Conservation (phyloP, 2,113 vertebrate genomes). For the Isurus oxyrinchus region DNA sequence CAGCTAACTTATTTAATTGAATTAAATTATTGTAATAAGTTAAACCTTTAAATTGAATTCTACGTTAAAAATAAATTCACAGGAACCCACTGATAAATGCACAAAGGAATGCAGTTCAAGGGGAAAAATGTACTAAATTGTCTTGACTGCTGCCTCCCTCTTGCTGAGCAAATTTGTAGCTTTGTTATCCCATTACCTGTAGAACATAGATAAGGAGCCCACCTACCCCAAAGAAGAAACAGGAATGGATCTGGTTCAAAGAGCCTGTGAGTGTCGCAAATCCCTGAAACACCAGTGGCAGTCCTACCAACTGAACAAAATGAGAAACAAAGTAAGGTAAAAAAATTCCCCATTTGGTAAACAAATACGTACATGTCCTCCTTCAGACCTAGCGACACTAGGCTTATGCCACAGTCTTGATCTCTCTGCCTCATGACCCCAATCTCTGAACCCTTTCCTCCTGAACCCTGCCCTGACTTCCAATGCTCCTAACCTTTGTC, state of each 20-base stretch:
- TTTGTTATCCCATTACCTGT: not conserved
- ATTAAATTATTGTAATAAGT: too few relatives aligned
- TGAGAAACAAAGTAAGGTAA: not conserved
- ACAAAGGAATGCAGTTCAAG: not conserved
- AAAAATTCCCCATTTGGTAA: not conserved
- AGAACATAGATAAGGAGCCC: not conserved
- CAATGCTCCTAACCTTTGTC: too few relatives aligned
- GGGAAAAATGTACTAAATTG: not conserved
- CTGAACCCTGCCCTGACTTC: too few relatives aligned
- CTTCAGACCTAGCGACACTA: too few relatives aligned
- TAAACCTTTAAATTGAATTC: not conserved
- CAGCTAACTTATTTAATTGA: not conserved
- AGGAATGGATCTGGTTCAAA: not conserved
- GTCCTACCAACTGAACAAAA: not conserved
- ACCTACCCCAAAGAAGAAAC: not conserved
- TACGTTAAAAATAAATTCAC: not conserved
- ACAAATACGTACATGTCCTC: not conserved
- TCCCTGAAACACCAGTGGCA: not conserved
- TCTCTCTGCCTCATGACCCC: too few relatives aligned
- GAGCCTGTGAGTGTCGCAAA: not conserved
- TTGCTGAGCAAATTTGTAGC: not conserved
- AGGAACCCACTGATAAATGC: not conserved
- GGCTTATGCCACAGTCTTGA: too few relatives aligned
- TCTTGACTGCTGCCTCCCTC: too few relatives aligned
- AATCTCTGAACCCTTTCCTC: too few relatives aligned